These are phyloP conservation scores for Portunus trituberculatus DNA, from an alignment of 1,140 invertebrate species.

Conservation along the genomic window DNA sequence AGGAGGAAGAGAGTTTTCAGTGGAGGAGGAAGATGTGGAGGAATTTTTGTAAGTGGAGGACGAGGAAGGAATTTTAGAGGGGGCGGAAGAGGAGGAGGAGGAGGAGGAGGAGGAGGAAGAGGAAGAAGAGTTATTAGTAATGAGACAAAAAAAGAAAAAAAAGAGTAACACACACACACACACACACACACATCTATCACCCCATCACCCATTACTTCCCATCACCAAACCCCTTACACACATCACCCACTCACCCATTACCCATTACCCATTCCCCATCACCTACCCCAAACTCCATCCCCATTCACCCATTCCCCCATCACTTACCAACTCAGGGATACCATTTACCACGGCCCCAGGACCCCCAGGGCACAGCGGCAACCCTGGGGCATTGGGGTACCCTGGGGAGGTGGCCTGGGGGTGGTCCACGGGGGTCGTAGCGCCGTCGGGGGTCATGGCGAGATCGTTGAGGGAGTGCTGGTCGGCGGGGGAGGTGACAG, in stretches of 20 bases:
- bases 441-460: neutral
- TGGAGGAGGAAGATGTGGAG: no score
- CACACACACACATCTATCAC: neutral
- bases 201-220: neutral
- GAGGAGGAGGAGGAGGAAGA: no score
- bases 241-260: neutral
- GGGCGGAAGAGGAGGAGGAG: no score
- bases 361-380: neutral
- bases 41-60: no score
- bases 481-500: neutral
- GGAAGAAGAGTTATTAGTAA: neutral
- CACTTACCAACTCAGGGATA: slow-evolving; percentile 73
- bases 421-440: neutral
- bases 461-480: slow-evolving; percentile 32
- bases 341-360: slow-evolving; percentile 59
- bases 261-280: no score
- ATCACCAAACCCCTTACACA: neutral
- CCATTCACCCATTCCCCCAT: neutral
- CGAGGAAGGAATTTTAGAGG: no score
- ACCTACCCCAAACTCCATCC: no score
- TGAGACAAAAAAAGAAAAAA: neutral
- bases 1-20: no score
- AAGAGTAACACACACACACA: neutral
- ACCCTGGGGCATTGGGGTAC: no score
- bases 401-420: neutral